These are phyloP conservation scores for Limenitis camilla DNA, from an alignment of 2,888 invertebrate genomes.

Conservation along the genomic window DNA sequence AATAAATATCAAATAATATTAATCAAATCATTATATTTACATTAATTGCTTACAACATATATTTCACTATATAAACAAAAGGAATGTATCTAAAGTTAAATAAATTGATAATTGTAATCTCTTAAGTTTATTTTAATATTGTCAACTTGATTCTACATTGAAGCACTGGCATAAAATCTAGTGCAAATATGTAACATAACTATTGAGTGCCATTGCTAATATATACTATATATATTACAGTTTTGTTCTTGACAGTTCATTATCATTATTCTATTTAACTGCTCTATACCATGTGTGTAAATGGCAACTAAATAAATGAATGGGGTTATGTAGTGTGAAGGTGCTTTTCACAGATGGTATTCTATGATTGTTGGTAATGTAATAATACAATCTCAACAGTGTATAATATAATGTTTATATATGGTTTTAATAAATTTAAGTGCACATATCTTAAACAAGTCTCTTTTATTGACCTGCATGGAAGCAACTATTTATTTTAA, in stretches of 20 bases:
- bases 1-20: too few relatives aligned
- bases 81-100: too few relatives aligned
- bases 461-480: conserved; percentile 2
- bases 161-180: too few relatives aligned
- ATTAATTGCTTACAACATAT: too few relatives aligned
- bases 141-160: too few relatives aligned
- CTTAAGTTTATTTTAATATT: too few relatives aligned
- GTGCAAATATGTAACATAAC: too few relatives aligned
- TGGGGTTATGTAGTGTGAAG: conserved; percentile 4
- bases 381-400: conserved; percentile 15
- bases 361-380: conserved; percentile 15
- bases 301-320: conserved; percentile 10
- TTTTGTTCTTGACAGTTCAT: neutral
- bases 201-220: neutral
- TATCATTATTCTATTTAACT: neutral
- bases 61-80: too few relatives aligned
- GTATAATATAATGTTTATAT: conserved; percentile 20
- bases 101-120: too few relatives aligned
- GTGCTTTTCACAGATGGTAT: conserved; percentile 18
- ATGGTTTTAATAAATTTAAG: conserved; percentile 57
- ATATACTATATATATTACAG: neutral
- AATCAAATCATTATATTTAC: too few relatives aligned
- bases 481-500: conserved; percentile 18
- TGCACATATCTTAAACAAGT: conserved; percentile 43
- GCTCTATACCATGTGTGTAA: conserved; percentile 7